Evolutionary conservation across 2,797 vertebrate species (phyloP), one percentile per base, ranked within the genome.

Genomic region (Megaceryle alcyon): DNA sequence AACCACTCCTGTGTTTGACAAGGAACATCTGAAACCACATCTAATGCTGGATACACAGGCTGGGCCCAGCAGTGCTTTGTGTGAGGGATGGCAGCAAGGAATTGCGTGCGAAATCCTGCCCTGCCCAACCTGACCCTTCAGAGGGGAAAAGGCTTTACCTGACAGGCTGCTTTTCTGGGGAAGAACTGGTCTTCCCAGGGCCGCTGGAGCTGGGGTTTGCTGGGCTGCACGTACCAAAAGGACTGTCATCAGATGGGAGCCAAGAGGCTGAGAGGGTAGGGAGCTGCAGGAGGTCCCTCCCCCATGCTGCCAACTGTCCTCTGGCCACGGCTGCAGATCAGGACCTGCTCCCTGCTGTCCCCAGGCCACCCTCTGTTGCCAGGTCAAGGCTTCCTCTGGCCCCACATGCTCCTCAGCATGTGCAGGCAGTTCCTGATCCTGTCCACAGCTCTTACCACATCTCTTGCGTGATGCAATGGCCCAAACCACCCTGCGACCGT

Each of bases 11-110:
- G 0, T 54, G 48, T 70, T 81, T 59, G 81, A 16, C 61, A 23
- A 68, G 63, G 23, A 73, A 23, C 81, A 23, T 49, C 41, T 59
- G 81, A 88, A 93, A 61, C 79, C 75, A 87, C 92, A 72, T 82
- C 78, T 82, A 54, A 84, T 1, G 5, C 37, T 54, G 6, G 3
- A 6, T 6, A 33, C 1, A 1, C 11, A 0, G 33, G 28, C 77
- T 9, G 12, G 8, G 48, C 29, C 69, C 0, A 0, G 10, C 3
- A 26, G 18, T 5, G 53, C 65, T 88, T 66, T 14, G 17, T 21
- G 48, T 2, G 2, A 76, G 63, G 23, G 44, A 20, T 60, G 41
- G 51, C 54, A 76, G 63, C 65, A 61, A 49, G 41, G 49, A 41
- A 39, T 1, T 3, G 43, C 48, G 57, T 2, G 0, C 8, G 53